phyloP scores from a whole-genome alignment of 2,888 invertebrate genomes.

The Caenorhabditis sulstoni region DNA sequence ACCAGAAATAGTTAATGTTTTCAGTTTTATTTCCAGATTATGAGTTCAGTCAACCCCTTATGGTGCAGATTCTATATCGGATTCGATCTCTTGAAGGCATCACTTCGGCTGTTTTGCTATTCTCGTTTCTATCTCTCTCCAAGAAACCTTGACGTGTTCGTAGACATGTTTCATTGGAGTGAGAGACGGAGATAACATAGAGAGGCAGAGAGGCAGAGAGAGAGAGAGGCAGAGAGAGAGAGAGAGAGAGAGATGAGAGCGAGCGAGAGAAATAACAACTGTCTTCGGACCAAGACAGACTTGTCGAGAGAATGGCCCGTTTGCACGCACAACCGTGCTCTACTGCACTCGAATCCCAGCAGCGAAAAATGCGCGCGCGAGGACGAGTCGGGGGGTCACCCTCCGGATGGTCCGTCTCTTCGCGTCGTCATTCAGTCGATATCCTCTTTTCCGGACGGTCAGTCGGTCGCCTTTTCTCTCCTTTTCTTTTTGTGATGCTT shows the following conservation, averaged over 20 bases:
- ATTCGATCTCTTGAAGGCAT: conserved; percentile 11
- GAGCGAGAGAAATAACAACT: conserved; percentile 29
- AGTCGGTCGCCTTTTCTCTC: conserved; percentile 2
- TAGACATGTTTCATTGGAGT: conserved; percentile 34
- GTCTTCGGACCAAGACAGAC: conserved; percentile 9
- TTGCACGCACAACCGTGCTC: conserved; percentile 33
- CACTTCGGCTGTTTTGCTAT: conserved; percentile 13
- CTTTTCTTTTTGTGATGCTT: background rate
- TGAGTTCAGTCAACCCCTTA: background rate
- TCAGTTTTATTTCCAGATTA: background rate
- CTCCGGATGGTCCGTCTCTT: background rate
- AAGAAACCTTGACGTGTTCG: conserved; percentile 39
- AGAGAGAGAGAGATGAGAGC: no score
- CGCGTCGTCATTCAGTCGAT: background rate
- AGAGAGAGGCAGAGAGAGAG: background rate
- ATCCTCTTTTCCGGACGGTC: background rate
- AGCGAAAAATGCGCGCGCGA: background rate
- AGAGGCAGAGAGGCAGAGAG: background rate
- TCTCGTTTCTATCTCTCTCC: background rate
- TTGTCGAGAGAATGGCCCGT: conserved; percentile 1
- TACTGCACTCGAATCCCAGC: background rate
- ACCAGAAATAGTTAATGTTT: no score
- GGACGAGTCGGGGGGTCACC: conserved; percentile 1
- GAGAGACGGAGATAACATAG: conserved; percentile 1
- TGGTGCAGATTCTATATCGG: background rate